phyloP scores from a whole-genome alignment of 2,888 invertebrate genomes.

The Monochamus alternatus region DNA sequence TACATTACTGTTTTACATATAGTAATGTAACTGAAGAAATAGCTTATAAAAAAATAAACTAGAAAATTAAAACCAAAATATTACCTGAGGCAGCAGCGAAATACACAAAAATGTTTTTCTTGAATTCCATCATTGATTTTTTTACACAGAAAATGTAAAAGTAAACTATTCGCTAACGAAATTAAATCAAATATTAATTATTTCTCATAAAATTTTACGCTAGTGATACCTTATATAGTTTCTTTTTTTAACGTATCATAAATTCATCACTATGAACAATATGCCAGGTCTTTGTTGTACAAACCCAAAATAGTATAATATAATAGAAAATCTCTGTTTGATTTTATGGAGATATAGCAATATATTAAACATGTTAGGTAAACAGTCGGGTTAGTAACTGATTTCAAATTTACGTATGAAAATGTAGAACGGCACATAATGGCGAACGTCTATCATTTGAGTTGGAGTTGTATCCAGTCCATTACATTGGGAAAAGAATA shows the following conservation, averaged over 20 bases:
- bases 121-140: not conserved
- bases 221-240: not conserved
- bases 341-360: not conserved
- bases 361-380: not conserved
- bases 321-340: not conserved
- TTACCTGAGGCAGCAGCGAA: slow-evolving; percentile 13
- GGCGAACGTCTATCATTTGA: too few relatives aligned
- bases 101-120: slow-evolving; percentile 4
- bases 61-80: not conserved
- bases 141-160: not conserved
- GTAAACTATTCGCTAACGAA: not conserved
- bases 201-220: not conserved
- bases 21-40: too few relatives aligned
- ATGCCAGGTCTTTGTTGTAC: slow-evolving; percentile 2
- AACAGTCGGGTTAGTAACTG: not conserved
- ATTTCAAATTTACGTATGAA: too few relatives aligned
- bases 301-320: not conserved
- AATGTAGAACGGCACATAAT: too few relatives aligned
- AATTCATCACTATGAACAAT: not conserved
- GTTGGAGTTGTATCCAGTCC: too few relatives aligned
- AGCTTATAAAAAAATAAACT: too few relatives aligned
- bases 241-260: not conserved
- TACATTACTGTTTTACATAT: too few relatives aligned
- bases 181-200: not conserved
- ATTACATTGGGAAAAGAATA: too few relatives aligned